phyloP scores from a whole-genome alignment of 2,888 invertebrate genomes.

The Hartigia nigra region DNA sequence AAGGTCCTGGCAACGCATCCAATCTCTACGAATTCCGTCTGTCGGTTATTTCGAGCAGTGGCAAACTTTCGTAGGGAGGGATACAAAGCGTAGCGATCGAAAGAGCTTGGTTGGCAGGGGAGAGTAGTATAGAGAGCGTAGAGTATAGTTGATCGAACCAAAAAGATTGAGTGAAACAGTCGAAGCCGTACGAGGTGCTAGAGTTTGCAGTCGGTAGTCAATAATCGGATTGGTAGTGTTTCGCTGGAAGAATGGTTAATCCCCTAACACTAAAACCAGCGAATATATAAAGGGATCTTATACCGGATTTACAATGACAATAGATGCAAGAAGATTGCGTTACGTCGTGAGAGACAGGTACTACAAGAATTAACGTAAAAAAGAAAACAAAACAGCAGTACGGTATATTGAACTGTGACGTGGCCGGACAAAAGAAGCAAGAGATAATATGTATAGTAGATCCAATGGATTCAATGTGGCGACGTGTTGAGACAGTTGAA shows the following conservation, averaged over 20 bases:
- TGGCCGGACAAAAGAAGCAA: not conserved
- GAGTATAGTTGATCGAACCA: constrained; percentile 17
- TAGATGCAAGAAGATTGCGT: not conserved
- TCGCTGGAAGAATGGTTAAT: not conserved
- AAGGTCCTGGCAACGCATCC: not conserved
- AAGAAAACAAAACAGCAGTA: not conserved
- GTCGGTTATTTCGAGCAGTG: not conserved
- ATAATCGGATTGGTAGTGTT: constrained; percentile 41
- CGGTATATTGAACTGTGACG: not conserved
- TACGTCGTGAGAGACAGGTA: not conserved
- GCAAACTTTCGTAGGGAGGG: not conserved
- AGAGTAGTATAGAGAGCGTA: not conserved
- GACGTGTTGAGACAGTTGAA: not conserved
- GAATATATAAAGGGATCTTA: not conserved
- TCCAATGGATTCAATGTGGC: not conserved
- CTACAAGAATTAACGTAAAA: not conserved
- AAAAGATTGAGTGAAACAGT: not conserved
- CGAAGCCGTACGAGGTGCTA: constrained; percentile 39
- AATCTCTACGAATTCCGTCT: not conserved
- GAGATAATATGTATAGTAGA: not conserved
- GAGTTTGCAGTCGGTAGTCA: constrained; percentile 39
- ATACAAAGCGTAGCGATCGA: not conserved
- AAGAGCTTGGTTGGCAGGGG: not conserved
- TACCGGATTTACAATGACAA: not conserved
- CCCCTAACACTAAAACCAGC: not conserved